A percentile compares a stretch with the other conserved stretches of the same genome.
Conservation (phyloP, 2,113 vertebrate species). For the Acrocephalus kingi region DNA sequence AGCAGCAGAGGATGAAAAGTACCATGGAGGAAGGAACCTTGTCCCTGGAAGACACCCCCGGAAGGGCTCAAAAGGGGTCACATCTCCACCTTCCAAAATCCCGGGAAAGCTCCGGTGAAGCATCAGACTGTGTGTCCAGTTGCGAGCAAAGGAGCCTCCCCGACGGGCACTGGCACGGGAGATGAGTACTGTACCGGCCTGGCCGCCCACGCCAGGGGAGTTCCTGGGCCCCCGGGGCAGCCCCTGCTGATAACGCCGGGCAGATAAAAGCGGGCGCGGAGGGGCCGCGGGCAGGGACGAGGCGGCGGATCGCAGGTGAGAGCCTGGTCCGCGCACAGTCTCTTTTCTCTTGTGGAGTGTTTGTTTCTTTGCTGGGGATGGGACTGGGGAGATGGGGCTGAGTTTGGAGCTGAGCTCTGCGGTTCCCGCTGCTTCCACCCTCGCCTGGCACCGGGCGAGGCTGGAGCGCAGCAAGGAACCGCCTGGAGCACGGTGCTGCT, state of each 20-base stretch:
- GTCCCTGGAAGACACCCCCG: neutral
- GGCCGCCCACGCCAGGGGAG: neutral
- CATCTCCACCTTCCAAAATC: neutral
- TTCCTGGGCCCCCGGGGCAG: neutral
- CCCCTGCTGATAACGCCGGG: neutral
- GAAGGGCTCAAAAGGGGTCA: neutral
- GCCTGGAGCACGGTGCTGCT: neutral
- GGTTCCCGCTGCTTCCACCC: neutral
- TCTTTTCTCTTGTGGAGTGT: neutral
- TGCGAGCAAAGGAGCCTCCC: neutral
- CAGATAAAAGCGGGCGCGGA: neutral
- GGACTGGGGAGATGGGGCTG: neutral
- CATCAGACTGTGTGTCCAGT: accelerated
- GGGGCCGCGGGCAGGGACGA: neutral
- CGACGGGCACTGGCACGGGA: neutral
- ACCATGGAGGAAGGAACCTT: neutral
- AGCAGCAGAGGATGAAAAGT: neutral
- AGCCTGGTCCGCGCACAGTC: neutral
- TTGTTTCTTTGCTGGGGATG: neutral
- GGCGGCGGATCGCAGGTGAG: neutral
- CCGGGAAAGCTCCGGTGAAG: too few relatives aligned
- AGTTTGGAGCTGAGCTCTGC: neutral
- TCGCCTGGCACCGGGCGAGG: neutral
- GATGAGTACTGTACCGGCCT: accelerated
- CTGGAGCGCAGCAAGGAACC: neutral